A percentile compares a stretch with the other conserved stretches of the same genome.
These are phyloP conservation scores for Drosophila simulans DNA, from an alignment of 1,140 invertebrate genomes.

Conservation along the genomic window DNA sequence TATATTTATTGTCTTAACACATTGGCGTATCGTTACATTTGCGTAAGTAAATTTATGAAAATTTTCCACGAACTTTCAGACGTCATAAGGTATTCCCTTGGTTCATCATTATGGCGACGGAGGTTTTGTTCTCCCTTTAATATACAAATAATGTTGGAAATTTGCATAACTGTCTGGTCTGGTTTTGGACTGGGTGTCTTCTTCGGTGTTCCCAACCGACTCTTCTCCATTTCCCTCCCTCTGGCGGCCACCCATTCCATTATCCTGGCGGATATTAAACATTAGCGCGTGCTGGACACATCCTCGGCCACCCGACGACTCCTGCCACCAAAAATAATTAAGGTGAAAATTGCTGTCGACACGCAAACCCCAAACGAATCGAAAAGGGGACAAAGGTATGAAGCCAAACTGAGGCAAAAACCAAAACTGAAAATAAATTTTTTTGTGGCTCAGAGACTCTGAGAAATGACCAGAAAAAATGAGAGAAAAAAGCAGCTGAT, in stretches of 20 bases:
- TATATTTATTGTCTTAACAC: slow-evolving; percentile 29
- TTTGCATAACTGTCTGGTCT: slow-evolving; percentile 77
- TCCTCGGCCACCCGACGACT: slow-evolving; percentile 22
- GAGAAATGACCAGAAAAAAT: slow-evolving; percentile 66
- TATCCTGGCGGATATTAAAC: slow-evolving; percentile 77
- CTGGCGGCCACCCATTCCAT: slow-evolving; percentile 7
- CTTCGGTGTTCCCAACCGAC: background rate
- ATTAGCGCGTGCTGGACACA: slow-evolving; percentile 80
- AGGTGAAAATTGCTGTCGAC: slow-evolving; percentile 83
- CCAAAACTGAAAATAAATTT: slow-evolving; percentile 27
- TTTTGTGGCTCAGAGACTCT: slow-evolving; percentile 26
- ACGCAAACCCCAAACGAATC: slow-evolving; percentile 58
- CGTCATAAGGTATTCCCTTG: slow-evolving; percentile 35
- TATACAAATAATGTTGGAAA: slow-evolving; percentile 71
- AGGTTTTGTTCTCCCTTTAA: slow-evolving; percentile 41
- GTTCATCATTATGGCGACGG: slow-evolving; percentile 26
- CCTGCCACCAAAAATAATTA: slow-evolving; percentile 72
- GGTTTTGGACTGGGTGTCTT: slow-evolving; percentile 11
- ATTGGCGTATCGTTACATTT: slow-evolving; percentile 20
- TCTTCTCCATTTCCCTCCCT: background rate
- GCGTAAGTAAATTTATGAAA: slow-evolving; percentile 22
- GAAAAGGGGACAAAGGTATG: slow-evolving; percentile 19
- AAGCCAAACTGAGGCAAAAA: slow-evolving; percentile 13
- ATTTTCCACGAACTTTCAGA: slow-evolving; percentile 6
- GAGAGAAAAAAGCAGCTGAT: slow-evolving; percentile 48